Base-by-base conservation (phyloP, 1,140 invertebrate species). In the Drosophila malerkotliana region DNA sequence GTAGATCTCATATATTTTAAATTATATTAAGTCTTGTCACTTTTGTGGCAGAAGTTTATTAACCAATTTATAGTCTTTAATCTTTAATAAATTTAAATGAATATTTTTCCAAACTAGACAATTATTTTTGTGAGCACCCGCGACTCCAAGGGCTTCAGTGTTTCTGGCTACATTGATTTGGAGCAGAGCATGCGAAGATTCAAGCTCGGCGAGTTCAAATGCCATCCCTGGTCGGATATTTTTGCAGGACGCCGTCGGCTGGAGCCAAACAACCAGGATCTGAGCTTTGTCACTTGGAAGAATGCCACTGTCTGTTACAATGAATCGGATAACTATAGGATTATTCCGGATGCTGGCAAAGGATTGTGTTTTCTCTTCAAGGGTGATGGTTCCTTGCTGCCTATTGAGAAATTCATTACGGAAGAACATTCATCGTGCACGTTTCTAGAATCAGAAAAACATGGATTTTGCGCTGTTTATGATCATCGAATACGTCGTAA, bases 211-310 rank as follows among this genome's bases (percentile, higher is more conserved):
- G 18, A 18, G 4, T 4, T 6, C 10, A 28, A 26, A 12, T 28
- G 30, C n/a, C 41, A 53, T 7, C 41, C 39, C 1, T 73, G 71
- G 71, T 2, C 14, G 1, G 41, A 61, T 10, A 62, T 73, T 1
- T 54, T 55, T 1, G 18, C 34, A 8, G 71, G 71, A 0, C 21
- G 10, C 0, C 51, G 45, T 6, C 71, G 71, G 0, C 57, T 73
- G 1, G 44, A 55, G 3, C 71, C 71, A 3, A 44, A 41, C 9
- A 8, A 12, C 0, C 14, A 34, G 3, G 71, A 73, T n/a, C 32
- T 73, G 4, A 73, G 71, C 14, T 73, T 72, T 14, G 72, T 73
- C 6, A 14, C 30, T 7, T 72, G 71, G 71, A 62, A 72, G 8
- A 55, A 30, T 14, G 45, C 41, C 34, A 21, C 7, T 4, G 51